Evolutionary conservation across 1,140 invertebrate genomes (phyloP).

Genomic region (Drosophila sturtevanti): DNA sequence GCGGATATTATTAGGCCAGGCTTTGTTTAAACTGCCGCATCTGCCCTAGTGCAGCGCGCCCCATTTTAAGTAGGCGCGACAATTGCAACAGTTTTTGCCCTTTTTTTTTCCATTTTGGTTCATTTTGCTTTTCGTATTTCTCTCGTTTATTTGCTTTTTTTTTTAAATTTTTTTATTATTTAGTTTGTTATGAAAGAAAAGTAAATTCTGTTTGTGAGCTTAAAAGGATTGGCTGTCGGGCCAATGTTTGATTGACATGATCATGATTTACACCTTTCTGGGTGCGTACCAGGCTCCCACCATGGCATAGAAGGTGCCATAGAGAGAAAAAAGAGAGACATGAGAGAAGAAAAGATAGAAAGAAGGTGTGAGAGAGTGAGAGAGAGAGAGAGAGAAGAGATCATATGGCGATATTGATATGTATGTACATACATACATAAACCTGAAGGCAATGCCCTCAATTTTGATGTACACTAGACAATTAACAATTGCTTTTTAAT

Average conservation of each 20-base stretch:
- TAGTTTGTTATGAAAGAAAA: constrained; percentile 52
- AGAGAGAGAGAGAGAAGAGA: constrained; percentile 11
- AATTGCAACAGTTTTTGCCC: constrained; percentile 72
- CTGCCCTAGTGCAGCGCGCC: constrained; percentile 27
- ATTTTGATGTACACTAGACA: constrained; percentile 22
- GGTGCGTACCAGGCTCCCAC: constrained; percentile 80
- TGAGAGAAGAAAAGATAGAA: too few relatives aligned
- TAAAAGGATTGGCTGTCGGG: constrained; percentile 58
- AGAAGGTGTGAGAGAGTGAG: constrained; percentile 4
- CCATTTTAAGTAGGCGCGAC: constrained; percentile 75
- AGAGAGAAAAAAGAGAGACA: background rate
- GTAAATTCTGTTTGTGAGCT: constrained; percentile 52
- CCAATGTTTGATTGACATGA: constrained; percentile 72
- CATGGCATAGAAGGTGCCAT: background rate
- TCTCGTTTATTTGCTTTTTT: constrained; percentile 18
- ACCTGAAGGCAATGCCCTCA: constrained; percentile 36
- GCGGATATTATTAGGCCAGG: constrained; percentile 76
- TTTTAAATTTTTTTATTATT: constrained; percentile 27
- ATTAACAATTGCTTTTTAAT: background rate
- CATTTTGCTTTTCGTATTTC: background rate
- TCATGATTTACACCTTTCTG: constrained; percentile 82
- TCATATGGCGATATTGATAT: constrained; percentile 15
- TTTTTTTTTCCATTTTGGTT: constrained; percentile 16
- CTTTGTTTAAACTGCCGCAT: constrained; percentile 65
- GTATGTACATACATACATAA: too few relatives aligned